These are phyloP conservation scores for Lymantria dispar DNA, from an alignment of 2,888 invertebrate species.

Conservation along the genomic window DNA sequence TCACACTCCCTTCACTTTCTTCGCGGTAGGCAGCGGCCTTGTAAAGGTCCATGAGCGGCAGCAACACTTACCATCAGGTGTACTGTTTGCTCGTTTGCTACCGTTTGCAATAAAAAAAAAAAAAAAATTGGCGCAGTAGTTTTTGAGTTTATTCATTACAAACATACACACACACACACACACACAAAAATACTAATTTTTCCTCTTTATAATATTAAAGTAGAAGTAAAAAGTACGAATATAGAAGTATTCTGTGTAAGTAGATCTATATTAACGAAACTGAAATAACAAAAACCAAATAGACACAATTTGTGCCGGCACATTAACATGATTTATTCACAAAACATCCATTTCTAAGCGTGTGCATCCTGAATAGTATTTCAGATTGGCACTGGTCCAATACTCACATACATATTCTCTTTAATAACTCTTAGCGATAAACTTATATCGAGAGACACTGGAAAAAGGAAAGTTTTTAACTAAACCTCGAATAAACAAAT, in stretches of 20 bases:
- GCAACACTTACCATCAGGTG: no score
- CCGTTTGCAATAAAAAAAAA: no score
- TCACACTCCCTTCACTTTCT: no score
- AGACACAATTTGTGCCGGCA: slow-evolving; percentile 9
- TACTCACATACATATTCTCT: slow-evolving; percentile 23
- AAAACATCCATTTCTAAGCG: slow-evolving; percentile 18
- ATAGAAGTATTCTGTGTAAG: neutral
- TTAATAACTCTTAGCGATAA: slow-evolving; percentile 30
- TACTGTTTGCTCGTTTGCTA: no score
- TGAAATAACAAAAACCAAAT: neutral
- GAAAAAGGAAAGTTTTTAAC: slow-evolving; percentile 30
- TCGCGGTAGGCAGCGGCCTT: no score
- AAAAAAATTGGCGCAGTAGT: no score
- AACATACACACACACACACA: no score
- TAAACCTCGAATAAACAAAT: slow-evolving; percentile 22
- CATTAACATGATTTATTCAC: slow-evolving; percentile 30
- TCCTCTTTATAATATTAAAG: no score
- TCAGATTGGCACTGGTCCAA: slow-evolving; percentile 27
- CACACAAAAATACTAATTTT: no score
- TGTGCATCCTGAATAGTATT: slow-evolving; percentile 17
- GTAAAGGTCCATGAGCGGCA: no score
- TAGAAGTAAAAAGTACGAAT: no score
- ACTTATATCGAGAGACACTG: slow-evolving; percentile 22
- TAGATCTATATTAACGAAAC: neutral
- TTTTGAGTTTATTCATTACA: no score